Conservation (phyloP, 2,113 vertebrate species). For the Scopus umbretta region DNA sequence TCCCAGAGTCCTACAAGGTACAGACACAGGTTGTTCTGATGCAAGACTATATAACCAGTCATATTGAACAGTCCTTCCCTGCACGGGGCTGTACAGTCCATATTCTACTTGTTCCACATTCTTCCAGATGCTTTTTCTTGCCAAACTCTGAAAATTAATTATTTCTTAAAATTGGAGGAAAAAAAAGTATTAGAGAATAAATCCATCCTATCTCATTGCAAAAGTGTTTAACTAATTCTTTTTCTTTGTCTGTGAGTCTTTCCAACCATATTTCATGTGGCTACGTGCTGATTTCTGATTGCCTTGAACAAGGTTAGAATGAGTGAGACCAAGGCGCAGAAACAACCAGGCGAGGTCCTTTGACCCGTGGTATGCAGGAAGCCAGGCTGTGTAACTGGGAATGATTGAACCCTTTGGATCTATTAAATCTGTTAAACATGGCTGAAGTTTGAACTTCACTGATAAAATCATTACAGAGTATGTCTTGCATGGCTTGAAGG, state of each 20-base stretch:
- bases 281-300: neutral
- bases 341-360: neutral
- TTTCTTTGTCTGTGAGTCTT: neutral
- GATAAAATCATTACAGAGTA: neutral
- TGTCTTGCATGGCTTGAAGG: neutral
- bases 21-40: neutral
- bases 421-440: neutral
- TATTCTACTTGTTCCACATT: neutral
- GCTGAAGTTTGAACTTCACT: neutral
- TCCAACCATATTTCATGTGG: neutral
- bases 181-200: neutral
- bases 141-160: neutral
- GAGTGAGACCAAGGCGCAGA: neutral
- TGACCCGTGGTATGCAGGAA: neutral
- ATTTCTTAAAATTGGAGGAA: neutral
- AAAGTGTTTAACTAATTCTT: neutral
- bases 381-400: neutral
- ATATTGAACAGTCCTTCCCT: neutral
- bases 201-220: neutral
- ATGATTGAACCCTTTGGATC: neutral
- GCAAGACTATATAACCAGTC: no score
- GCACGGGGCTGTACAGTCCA: neutral
- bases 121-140: neutral
- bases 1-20: accelerated
- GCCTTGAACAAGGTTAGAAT: neutral